Percentiles rank a stretch among this genome's conserved stretches.
Conservation (phyloP, 2,113 vertebrate genomes). For the Labeo rohita region DNA sequence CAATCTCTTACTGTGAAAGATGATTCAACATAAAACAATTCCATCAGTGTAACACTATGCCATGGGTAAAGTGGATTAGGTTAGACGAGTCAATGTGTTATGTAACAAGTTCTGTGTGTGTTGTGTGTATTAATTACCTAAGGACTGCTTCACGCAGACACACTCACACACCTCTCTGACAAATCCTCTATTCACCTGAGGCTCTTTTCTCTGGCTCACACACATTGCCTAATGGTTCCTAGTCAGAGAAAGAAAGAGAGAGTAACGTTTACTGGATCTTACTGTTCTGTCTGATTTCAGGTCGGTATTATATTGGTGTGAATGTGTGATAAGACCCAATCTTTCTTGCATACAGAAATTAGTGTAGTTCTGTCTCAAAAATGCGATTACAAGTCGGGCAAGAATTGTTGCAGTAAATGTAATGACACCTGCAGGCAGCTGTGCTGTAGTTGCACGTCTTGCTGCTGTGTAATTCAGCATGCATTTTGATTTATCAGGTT, state of each 20-base stretch:
- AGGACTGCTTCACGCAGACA: constrained; percentile 49
- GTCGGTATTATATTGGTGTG: not conserved
- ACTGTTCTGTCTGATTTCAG: not conserved
- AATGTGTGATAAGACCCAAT: not conserved
- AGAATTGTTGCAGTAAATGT: not conserved
- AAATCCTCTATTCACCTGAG: constrained; percentile 57
- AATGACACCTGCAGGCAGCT: constrained; percentile 7
- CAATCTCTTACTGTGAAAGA: not conserved
- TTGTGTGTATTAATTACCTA: constrained; percentile 56
- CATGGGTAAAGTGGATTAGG: constrained; percentile 15
- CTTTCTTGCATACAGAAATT: not conserved
- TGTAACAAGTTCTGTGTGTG: constrained; percentile 36
- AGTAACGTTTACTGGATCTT: not conserved
- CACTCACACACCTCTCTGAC: constrained; percentile 52
- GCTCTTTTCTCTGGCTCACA: constrained; percentile 50
- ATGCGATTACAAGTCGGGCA: not conserved
- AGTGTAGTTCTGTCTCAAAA: not conserved
- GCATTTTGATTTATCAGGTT: not conserved
- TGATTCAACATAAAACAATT: not conserved
- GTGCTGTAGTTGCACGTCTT: not conserved
- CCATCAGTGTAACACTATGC: not conserved
- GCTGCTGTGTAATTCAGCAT: not conserved
- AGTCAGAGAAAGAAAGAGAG: not conserved
- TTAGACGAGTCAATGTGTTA: constrained; percentile 16
- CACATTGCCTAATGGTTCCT: constrained; percentile 65